Evolutionary conservation across 2,113 vertebrate species (phyloP).

Genomic region (Tetrao urogallus): DNA sequence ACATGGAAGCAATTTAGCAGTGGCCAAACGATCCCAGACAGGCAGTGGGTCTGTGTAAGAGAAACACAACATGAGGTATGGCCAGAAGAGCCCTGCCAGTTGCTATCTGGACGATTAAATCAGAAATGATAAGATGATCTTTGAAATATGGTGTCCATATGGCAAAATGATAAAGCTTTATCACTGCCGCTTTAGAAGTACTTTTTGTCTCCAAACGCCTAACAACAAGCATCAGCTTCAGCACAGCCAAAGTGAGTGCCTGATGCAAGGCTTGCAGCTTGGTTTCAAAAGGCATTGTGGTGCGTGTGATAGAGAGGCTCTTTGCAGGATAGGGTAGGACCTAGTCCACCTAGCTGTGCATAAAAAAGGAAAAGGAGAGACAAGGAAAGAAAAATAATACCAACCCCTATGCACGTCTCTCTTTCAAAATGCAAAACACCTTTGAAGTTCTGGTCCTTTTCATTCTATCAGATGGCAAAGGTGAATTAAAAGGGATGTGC

Average conservation of each 20-base stretch:
- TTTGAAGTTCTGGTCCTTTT: neutral
- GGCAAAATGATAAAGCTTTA: neutral
- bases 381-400: neutral
- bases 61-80: fast-evolving
- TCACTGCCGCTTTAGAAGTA: neutral
- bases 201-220: neutral
- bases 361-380: neutral
- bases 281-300: neutral
- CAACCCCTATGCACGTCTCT: neutral
- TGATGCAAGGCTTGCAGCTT: neutral
- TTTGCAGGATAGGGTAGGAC: neutral
- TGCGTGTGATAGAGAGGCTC: neutral
- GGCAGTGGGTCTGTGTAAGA: neutral
- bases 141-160: constrained; percentile 1
- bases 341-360: fast-evolving
- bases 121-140: neutral
- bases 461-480: neutral
- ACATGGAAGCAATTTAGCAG: fast-evolving
- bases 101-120: neutral
- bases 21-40: neutral
- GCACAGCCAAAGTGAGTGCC: neutral
- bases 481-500: neutral
- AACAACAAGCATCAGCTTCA: neutral
- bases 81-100: fast-evolving
- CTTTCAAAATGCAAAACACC: neutral